Base-by-base conservation (phyloP, 2,888 invertebrate genomes). In the Malacosoma neustria region DNA sequence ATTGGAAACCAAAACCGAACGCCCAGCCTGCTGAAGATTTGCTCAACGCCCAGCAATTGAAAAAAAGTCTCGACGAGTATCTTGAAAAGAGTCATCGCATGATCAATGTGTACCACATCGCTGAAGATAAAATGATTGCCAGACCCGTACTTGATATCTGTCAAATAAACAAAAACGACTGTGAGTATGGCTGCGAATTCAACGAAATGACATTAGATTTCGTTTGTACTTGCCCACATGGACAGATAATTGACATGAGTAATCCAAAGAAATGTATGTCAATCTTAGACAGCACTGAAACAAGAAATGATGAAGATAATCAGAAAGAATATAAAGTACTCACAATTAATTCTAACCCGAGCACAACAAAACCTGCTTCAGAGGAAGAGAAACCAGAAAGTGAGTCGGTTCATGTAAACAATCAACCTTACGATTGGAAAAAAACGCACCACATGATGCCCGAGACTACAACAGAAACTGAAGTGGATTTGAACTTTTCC, bases 111-210 rank as follows among this genome's bases (percentile, higher is more conserved):
- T 86, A 86, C 46, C 87, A 88, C 37, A 63, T 90, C 9, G 77
- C 79, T 13, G 80, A 88, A 40, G 82, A 87, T 53, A 67, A 68
- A 11, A 51, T 72, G 40, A 32, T 46, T 1, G 54, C 74, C 1
- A 66, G 59, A 42, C 88, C 69, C 48, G 87, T 93, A 31, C 66
- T 90, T 13, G 90, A 92, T 69, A 67, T 88, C 40, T 94, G 92
- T 66, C 87, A 89, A 69, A 87, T 89, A 38, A 87, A 89, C 43
- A 90, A 89, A 42, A 86, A 90, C 45, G 75, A 86, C 34, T 94
- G 94, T 58, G 88, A 91, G 46, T 84, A 91, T 47, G 80, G 73
- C 7, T 94, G 94, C 62, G 72, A 79, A 36, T 93, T 92, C 55
- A 89, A 92, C 62, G 89, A 90, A 54, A 57, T 60, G 1, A 69